Evolutionary conservation across 2,113 vertebrate genomes (phyloP).

Genomic region (Aleadryas rufinucha): DNA sequence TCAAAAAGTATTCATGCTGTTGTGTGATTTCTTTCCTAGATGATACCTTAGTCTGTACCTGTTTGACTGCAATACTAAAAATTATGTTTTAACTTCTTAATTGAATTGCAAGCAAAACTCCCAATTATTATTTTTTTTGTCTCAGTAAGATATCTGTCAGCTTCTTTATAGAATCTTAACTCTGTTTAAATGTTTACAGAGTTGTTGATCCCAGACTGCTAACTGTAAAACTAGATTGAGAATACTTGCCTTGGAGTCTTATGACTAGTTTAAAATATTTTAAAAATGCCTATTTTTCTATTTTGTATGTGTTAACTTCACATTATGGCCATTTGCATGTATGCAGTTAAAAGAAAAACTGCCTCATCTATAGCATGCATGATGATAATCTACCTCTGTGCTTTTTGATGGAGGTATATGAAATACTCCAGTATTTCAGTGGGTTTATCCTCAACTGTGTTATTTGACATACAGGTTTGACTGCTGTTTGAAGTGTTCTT

Average conservation of each 20-base stretch:
- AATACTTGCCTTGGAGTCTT: not conserved
- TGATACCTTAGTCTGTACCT: not conserved
- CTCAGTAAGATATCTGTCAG: not conserved
- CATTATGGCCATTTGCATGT: not conserved
- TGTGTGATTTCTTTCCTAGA: conserved; percentile 28
- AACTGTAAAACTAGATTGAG: not conserved
- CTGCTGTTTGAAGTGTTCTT: conserved; percentile 38
- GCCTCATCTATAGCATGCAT: not conserved
- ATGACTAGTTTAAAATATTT: not conserved
- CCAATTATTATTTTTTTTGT: not conserved
- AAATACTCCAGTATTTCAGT: not conserved
- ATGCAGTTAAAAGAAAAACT: not conserved
- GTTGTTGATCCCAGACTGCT: not conserved
- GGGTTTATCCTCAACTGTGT: not conserved
- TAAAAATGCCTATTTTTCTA: not conserved
- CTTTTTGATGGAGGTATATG: not conserved
- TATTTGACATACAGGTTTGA: not conserved
- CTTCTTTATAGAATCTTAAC: not conserved
- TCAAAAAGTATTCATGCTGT: not conserved
- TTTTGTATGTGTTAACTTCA: not conserved
- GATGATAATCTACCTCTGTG: not conserved
- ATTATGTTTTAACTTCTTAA: not conserved
- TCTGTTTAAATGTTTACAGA: not conserved
- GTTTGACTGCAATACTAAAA: not conserved
- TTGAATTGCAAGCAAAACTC: not conserved